phyloP scores from a whole-genome alignment of 2,113 vertebrate genomes.

The Cavia aperea region DNA sequence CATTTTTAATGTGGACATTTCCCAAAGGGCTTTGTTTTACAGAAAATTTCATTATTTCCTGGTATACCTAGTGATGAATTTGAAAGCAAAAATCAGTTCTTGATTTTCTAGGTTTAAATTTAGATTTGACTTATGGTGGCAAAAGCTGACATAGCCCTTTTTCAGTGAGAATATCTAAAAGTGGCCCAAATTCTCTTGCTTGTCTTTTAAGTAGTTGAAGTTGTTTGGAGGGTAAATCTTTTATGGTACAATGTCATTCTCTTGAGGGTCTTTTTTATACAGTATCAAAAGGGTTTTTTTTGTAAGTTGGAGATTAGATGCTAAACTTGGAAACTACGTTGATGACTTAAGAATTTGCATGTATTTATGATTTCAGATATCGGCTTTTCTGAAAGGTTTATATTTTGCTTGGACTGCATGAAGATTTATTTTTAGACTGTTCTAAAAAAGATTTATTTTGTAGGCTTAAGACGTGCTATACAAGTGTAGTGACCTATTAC shows the following conservation, averaged over 20 bases:
- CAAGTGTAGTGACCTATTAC: background rate
- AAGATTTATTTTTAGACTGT: conserved; percentile 31
- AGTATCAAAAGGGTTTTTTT: background rate
- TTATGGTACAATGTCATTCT: conserved; percentile 6
- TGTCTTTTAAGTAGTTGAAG: conserved; percentile 41
- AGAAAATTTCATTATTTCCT: conserved; percentile 4
- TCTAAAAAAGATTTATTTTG: background rate
- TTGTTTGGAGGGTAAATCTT: conserved; percentile 19
- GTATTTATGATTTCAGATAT: background rate
- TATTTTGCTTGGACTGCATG: conserved; percentile 12
- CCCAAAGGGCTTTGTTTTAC: background rate
- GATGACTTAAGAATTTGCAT: background rate
- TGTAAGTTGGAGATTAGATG: background rate
- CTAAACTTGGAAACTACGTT: background rate
- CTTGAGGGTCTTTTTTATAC: background rate
- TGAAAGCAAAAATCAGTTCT: background rate
- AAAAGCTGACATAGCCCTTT: background rate
- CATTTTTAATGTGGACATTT: background rate
- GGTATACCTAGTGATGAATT: background rate
- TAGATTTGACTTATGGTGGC: conserved; percentile 35
- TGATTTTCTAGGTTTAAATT: conserved; percentile 38
- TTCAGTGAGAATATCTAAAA: conserved; percentile 7
- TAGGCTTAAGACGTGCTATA: background rate
- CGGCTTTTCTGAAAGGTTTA: conserved; percentile 19
- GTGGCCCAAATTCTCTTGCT: background rate